Base-by-base conservation (phyloP, 2,888 invertebrate species). In the Spodoptera littoralis region DNA sequence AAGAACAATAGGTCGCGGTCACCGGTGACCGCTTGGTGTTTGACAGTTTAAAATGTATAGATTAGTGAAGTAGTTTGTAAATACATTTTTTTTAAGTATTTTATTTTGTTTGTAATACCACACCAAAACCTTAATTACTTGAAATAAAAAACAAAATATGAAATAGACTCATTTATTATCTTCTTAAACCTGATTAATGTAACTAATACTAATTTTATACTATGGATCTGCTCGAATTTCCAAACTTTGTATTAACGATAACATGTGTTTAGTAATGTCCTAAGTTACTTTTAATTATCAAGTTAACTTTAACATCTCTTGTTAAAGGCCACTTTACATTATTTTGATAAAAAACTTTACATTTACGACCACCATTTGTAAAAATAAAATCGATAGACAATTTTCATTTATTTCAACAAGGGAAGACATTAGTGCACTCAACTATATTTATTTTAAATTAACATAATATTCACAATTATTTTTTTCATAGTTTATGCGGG, bases 181-280 rank as follows among this genome's bases (percentile, higher is more conserved):
- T 84, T 82, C 84, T 88, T 84, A 83, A 76, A 76, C 80, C 72
- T 80, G 77, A 84, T 84, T 80, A 80, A 82, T 86, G 85, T 88
- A 87, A 87, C 87, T 89, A 89, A 84, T 76, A 79, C 86, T 89
- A 90, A 85, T 81, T 85, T 85, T 85, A 70, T 74, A 74, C 73
- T 82, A 84, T 76, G 69, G 73, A 82, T 77, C 64, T 71, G 63
- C 44, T 61, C 52, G 27, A 48, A 65, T 51, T 50, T 36, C 58
- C 58, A 60, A 70, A 65, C 41, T 36, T 44, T 59, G 59, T 54
- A 48, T 79, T 64, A 27, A 79, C 24, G 56, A 75, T 67, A 70
- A 76, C 69, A 80, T 75, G 72, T 77, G 73, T 72, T 73, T 63
- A 57, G 50, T 36, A 62, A 45, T 62, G 59, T 63, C 52, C 49